Evolutionary conservation across 2,888 invertebrate genomes (phyloP).

Genomic region (Drosophila algonquin): DNA sequence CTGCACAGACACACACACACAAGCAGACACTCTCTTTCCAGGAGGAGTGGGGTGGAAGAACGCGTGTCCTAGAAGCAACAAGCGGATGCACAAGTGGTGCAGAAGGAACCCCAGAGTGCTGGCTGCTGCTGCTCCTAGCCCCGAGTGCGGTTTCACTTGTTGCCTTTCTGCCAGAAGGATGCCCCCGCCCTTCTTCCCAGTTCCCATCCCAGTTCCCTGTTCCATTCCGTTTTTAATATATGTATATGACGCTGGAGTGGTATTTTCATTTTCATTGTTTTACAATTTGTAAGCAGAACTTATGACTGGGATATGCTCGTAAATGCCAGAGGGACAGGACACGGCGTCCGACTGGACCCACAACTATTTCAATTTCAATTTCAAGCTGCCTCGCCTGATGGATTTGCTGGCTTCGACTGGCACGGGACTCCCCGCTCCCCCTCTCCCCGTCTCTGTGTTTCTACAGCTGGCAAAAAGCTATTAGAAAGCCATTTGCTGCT

Average conservation of each 20-base stretch:
- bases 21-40: conserved; percentile 9
- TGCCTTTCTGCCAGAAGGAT: conserved; percentile 49
- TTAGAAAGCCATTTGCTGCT: conserved; percentile 70
- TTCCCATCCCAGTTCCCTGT: too few species aligned
- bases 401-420: conserved; percentile 44
- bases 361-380: conserved; percentile 57
- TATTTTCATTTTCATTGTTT: conserved; percentile 77
- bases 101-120: background rate
- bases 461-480: conserved; percentile 58
- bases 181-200: background rate
- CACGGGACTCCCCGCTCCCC: background rate
- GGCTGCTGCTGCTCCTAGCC: conserved; percentile 3
- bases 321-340: conserved; percentile 47
- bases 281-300: conserved; percentile 79
- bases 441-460: conserved; percentile 10
- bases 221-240: conserved; percentile 51
- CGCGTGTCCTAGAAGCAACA: conserved; percentile 69
- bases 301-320: conserved; percentile 68
- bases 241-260: conserved; percentile 60
- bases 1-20: conserved; percentile 67
- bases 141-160: conserved; percentile 75
- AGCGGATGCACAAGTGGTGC: conserved; percentile 62
- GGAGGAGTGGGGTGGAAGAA: conserved; percentile 12
- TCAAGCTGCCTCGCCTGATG: conserved; percentile 58
- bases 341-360: conserved; percentile 16